A percentile compares a stretch with the other conserved stretches of the same genome.
These are phyloP conservation scores for Dryobotodes eremita DNA, from an alignment of 2,888 invertebrate species.

Conservation along the genomic window DNA sequence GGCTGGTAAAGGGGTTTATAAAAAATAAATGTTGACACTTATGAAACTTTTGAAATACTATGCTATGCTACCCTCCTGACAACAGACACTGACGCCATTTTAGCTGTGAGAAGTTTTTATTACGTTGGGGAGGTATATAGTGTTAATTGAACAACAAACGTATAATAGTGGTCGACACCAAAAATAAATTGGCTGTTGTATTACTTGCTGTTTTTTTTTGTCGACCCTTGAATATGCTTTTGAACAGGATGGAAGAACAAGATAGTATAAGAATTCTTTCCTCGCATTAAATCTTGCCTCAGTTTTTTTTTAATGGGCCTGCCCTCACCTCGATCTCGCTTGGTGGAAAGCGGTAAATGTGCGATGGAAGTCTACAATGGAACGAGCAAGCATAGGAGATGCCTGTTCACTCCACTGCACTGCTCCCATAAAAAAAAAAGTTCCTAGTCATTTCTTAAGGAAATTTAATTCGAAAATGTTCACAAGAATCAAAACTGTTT, in stretches of 20 bases:
- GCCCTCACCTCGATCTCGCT: too few relatives aligned
- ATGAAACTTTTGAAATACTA: neutral
- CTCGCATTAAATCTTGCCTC: neutral
- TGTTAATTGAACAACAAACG: too few relatives aligned
- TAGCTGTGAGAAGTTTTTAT: neutral
- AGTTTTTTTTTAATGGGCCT: neutral
- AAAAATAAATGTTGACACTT: neutral
- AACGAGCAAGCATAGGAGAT: too few relatives aligned
- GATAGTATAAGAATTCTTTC: neutral
- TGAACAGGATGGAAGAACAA: too few relatives aligned
- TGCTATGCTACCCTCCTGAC: too few relatives aligned
- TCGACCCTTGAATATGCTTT: too few relatives aligned
- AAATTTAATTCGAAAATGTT: neutral
- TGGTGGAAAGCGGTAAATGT: too few relatives aligned
- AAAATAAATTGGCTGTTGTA: too few relatives aligned
- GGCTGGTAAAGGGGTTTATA: constrained; percentile 35
- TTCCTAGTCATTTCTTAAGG: neutral
- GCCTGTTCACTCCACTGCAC: too few relatives aligned
- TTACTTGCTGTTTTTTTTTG: too few relatives aligned
- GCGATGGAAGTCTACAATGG: too few relatives aligned
- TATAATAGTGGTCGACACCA: too few relatives aligned
- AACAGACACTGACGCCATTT: neutral
- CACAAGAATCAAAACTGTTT: neutral
- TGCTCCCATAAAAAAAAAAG: neutral
- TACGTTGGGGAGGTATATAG: neutral